These are phyloP conservation scores for Drosophila tani DNA, from an alignment of 1,140 invertebrate species.

Conservation along the genomic window DNA sequence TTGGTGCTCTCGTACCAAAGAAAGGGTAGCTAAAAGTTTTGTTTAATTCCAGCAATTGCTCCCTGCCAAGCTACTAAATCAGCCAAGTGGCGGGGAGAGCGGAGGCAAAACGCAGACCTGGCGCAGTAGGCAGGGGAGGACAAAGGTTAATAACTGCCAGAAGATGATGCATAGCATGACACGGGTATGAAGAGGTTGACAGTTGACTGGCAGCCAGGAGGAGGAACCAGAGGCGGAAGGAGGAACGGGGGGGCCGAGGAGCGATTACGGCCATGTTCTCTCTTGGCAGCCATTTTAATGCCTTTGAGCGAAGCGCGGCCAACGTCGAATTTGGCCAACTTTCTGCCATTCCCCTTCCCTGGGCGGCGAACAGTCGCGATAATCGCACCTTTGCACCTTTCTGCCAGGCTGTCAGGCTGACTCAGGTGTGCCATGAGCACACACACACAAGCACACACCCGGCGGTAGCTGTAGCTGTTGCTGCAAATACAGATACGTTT, in stretches of 20 bases:
- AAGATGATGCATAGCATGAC: constrained; percentile 83
- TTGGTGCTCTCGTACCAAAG: background rate
- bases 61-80: constrained; percentile 55
- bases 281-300: constrained; percentile 78
- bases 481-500: constrained; percentile 21
- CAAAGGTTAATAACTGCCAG: constrained; percentile 83
- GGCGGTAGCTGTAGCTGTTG: constrained; percentile 9
- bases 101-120: constrained; percentile 21
- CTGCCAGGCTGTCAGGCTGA: constrained; percentile 55
- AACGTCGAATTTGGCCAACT: constrained; percentile 78
- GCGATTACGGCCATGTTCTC: constrained; percentile 33
- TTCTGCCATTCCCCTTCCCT: constrained; percentile 20
- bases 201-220: constrained; percentile 72
- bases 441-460: constrained; percentile 24
- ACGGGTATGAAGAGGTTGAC: constrained; percentile 69
- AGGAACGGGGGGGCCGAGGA: background rate
- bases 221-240: background rate
- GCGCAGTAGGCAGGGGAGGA: constrained; percentile 17
- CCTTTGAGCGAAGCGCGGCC: constrained; percentile 64
- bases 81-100: constrained; percentile 25
- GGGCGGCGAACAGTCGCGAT: constrained; percentile 56
- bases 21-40: constrained; percentile 25
- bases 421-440: constrained; percentile 69
- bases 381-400: constrained; percentile 81
- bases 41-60: constrained; percentile 66